Evolutionary conservation across 2,888 invertebrate genomes (phyloP).

Genomic region (Lochmaea crataegi): DNA sequence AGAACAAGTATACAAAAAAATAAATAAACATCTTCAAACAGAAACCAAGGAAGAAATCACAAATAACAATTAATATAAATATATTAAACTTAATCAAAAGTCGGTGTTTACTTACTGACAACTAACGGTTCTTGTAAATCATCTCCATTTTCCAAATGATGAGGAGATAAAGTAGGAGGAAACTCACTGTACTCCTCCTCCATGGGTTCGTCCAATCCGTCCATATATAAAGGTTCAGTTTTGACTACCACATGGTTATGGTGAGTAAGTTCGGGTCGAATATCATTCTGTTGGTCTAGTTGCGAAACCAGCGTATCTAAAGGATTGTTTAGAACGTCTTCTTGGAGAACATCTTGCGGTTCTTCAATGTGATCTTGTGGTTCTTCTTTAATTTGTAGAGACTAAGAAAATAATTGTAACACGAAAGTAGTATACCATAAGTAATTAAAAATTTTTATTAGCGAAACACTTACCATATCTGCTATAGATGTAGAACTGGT

Average conservation of each 20-base stretch:
- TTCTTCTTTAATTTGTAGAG: conserved; percentile 60
- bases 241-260: conserved; percentile 31
- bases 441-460: background rate
- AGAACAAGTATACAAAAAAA: too few relatives aligned
- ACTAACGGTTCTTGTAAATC: conserved; percentile 10
- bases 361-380: conserved; percentile 43
- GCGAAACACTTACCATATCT: background rate
- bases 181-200: conserved; percentile 55
- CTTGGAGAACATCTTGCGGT: conserved; percentile 9
- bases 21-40: too few relatives aligned
- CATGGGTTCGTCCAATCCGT: conserved; percentile 49
- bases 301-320: background rate
- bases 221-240: conserved; percentile 39
- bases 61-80: too few relatives aligned
- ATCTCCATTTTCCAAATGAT: conserved; percentile 27
- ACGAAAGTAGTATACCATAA: background rate
- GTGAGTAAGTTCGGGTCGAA: conserved; percentile 7
- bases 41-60: too few relatives aligned
- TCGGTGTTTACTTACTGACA: conserved; percentile 15
- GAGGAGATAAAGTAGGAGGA: conserved; percentile 51
- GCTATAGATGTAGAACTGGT: background rate
- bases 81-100: background rate
- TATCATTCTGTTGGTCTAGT: background rate
- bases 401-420: conserved; percentile 49
- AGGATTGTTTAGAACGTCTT: background rate